Percentiles rank a stretch among this genome's conserved stretches.
Conservation (phyloP, 1,140 invertebrate species). For the Potamilus streckersoni region DNA sequence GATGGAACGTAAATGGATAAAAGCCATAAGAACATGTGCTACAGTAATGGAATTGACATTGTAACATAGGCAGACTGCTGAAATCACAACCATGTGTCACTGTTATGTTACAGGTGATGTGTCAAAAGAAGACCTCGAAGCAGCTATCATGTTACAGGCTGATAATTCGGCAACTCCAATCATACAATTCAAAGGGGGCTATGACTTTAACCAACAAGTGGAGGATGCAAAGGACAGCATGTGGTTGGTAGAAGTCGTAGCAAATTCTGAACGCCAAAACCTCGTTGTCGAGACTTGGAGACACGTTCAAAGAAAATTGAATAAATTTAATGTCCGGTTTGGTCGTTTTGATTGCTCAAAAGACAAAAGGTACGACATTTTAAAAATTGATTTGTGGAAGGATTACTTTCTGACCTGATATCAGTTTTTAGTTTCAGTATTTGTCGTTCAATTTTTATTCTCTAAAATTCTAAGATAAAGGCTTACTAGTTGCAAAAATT, state of each 20-base stretch:
- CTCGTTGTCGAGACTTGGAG: conserved; percentile 63
- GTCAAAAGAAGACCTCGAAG: conserved; percentile 57
- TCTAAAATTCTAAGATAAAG: no score
- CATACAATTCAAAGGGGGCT: conserved; percentile 69
- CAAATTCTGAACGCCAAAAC: conserved; percentile 10
- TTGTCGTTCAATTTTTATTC: no score
- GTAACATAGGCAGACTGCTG: no score
- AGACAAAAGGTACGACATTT: conserved; percentile 63
- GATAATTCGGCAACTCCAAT: conserved; percentile 40
- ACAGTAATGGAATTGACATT: no score
- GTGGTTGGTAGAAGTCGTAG: conserved; percentile 71
- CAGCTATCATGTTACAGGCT: conserved; percentile 8
- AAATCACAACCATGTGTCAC: no score
- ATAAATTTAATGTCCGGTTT: conserved; percentile 69
- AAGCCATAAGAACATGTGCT: no score
- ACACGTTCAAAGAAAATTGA: conserved; percentile 65
- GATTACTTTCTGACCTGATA: no score
- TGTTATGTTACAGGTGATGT: conserved; percentile 53
- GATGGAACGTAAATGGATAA: no score
- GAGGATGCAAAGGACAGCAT: conserved; percentile 74
- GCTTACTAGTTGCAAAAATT: no score
- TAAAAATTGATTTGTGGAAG: no score
- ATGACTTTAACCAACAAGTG: conserved; percentile 50
- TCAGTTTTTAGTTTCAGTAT: no score
- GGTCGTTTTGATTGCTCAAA: conserved; percentile 70